Evolutionary conservation across 2,113 vertebrate species (phyloP), one percentile per base, ranked within the genome.

Genomic region (Hiodon alosoides): DNA sequence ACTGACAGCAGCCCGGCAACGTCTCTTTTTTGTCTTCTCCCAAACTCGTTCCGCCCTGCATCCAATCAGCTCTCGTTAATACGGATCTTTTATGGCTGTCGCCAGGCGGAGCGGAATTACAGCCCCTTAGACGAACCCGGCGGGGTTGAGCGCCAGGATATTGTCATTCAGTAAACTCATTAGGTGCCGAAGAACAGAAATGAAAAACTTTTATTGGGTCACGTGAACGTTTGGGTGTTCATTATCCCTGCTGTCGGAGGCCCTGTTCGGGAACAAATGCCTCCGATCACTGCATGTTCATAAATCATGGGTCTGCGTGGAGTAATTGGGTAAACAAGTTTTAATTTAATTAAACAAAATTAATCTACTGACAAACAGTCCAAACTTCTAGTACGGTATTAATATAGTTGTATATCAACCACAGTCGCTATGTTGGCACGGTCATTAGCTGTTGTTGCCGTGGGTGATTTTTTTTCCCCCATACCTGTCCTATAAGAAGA

Each of bases 31-130:
- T 54, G 16, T 46, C 46, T 31, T 31, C 31, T 31, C 31, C 31
- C 31, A 31, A 31, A 13, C 14, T 8, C 9, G 16, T 75, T 3
- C 64, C 47, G 10, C 11, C 62, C 31, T 50, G 14, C 50, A 31
- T 50, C 59, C 57, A 74, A 67, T 67, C 64, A 74, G 54, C 65
- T 5, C 53, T 67, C 65, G 58, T 68, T 75, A 59, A 67, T 74
- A 16, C 47, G 47, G 55, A 59, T 57, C 31, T 52, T 67, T 68
- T 59, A 52, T 67, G 54, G 65, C 54, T 13, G 7, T 5, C 16
- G 53, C 7, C 47, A 14, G 54, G 31, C 65, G 50, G n/a, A 67
- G 54, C 51, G 65, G 51, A 75, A 75, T 75, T 75, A 52, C 54
- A 75, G 5, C 7, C 31, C 64, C 68, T 17, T 16, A 9, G 55